Evolutionary conservation across 64 coral and sea anemone species (phyloP), one percentile per base, ranked within the genome.

Genomic region (Porites australiensis): DNA sequence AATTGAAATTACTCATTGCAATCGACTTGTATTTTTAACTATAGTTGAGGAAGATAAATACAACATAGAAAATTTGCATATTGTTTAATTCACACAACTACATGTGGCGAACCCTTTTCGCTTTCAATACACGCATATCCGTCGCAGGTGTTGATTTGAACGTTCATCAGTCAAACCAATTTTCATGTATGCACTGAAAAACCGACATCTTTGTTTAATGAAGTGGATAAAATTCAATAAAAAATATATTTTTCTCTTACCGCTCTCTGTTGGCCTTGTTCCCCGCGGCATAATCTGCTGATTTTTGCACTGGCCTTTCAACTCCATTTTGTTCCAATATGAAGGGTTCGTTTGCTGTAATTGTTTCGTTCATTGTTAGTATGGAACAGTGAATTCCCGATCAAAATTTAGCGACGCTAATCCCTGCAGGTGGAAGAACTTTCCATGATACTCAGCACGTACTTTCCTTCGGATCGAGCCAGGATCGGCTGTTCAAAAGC

Each of bases 301-400:
- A 23, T 44, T 59, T 55, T 44, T 61, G 59, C 13, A 23, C 20
- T 1, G 18, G 21, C 7, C 44, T n/a, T 60, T 60, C 21, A 44
- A 60, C 9, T 21, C 77, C 53, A 62, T 80, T 80, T 4, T 20
- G n/a, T 7, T 80, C 55, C 3, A 43, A 9, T 43, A 80, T 60
- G 55, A 80, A 80, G 22, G 77, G 53, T 5, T 80, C 53, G 77
- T 80, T 43, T 21, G 55, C 54, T 37, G 55, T n/a, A 80, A 11
- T 80, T 11, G 0, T 11, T 80, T 59, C 77, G 77, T 22, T 61
- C 77, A 80, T 80, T 11, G 54, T 54, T 16, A 5, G 21, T 22
- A 27, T 44, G 19, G 6, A 22, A 14, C 74, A 18, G 62, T 64
- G 6, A 77, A 12, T 14, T 43, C 15, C 11, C 45, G 45, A 9